These are phyloP conservation scores for Cheilosia urbana DNA, from an alignment of 2,888 invertebrate species.

Conservation along the genomic window DNA sequence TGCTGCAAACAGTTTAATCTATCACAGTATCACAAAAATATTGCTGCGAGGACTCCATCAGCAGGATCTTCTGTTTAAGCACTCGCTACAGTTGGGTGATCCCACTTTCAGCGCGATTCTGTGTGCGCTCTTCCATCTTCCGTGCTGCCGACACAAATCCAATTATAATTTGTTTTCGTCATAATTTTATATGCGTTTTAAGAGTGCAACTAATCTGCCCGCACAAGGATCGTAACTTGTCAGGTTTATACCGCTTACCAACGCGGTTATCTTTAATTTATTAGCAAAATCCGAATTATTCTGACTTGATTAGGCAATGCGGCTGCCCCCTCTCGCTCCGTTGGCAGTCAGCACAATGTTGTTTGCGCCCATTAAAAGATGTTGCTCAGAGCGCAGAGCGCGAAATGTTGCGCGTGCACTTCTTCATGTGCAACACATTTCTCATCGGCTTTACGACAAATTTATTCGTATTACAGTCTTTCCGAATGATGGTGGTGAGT, in stretches of 20 bases:
- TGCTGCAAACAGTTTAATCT: not conserved
- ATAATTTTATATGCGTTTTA: slow-evolving; percentile 51
- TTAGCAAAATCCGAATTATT: slow-evolving; percentile 57
- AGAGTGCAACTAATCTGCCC: slow-evolving; percentile 22
- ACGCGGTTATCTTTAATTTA: slow-evolving; percentile 66
- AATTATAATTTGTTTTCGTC: slow-evolving; percentile 51
- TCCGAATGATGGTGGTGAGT: slow-evolving; percentile 32
- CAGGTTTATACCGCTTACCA: slow-evolving; percentile 54
- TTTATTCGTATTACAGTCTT: slow-evolving; percentile 34
- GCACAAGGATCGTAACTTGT: slow-evolving; percentile 47
- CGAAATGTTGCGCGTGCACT: slow-evolving; percentile 38
- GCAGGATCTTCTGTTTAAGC: too few relatives aligned
- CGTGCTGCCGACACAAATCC: slow-evolving; percentile 31
- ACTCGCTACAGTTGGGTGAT: slow-evolving; percentile 25
- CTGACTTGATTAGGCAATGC: slow-evolving; percentile 63
- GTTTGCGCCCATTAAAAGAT: not conserved
- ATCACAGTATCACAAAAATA: too few relatives aligned
- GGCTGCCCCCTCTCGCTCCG: not conserved
- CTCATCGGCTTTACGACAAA: slow-evolving; percentile 52
- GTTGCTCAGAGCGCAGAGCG: slow-evolving; percentile 3
- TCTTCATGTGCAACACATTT: slow-evolving; percentile 62
- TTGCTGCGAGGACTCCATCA: too few relatives aligned
- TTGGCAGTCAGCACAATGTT: slow-evolving; percentile 15
- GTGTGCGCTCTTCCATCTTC: slow-evolving; percentile 34
- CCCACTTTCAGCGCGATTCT: slow-evolving; percentile 37